Evolutionary conservation across 2,113 vertebrate species (phyloP), one percentile per base, ranked within the genome.

Genomic region (Brachirus orientalis): DNA sequence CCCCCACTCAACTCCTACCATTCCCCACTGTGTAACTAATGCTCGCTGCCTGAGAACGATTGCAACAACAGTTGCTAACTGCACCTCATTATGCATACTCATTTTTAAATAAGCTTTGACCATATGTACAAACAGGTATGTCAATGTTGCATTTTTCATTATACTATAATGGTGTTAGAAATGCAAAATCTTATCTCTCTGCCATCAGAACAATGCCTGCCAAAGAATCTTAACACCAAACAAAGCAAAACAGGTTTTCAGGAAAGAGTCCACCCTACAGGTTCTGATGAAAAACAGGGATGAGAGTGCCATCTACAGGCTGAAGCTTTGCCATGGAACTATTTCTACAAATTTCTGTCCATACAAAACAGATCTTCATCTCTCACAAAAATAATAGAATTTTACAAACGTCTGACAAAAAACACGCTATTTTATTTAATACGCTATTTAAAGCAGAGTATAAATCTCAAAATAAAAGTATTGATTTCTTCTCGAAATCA

Each of bases 291-390:
- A 80, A 90, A 90, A 57, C 86, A 85, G 77, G 86, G 80, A 69
- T 65, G 63, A 90, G 70, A 84, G 84, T 77, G 84, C 89, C 90
- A 91, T 88, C 90, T 92, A 84, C 86, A 90, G 90, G 90, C 69
- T 19, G 84, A 76, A 66, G 22, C 43, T 33, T 53, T 73, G 16
- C 53, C 70, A 64, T 58, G 11, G 52, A 17, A 74, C 56, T 66
- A 62, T 46, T 62, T 36, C 57, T n/a, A 22, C 45, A 20, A 45
- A 77, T 28, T 51, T 53, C 9, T 28, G 57, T 35, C 59, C 47
- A 63, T 14, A 51, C 56, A 54, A 48, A 14, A 47, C 52, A 62
- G 17, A 48, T 66, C 45, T 67, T 57, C 77, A 75, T 14, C 44
- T 51, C 22, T 18, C 16, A 58, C 11, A 28, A 6, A 36, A 10